Base-by-base conservation (phyloP, 2,113 vertebrate genomes). In the Chelonoidis abingdonii region DNA sequence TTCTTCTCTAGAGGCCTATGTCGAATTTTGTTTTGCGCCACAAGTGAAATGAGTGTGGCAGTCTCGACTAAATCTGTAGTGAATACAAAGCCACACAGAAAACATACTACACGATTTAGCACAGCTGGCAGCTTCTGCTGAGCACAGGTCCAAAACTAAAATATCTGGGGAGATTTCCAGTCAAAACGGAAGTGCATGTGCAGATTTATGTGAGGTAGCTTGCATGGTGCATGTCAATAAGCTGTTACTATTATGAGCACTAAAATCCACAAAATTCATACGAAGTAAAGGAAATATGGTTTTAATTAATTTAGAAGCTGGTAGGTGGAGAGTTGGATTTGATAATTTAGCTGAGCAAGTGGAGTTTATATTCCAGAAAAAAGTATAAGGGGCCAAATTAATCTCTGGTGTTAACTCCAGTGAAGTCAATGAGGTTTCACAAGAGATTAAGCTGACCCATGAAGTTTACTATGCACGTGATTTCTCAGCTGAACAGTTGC, bases 41-140 rank as follows among this genome's bases (percentile, higher is more conserved):
- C 80, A 93, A 2, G 2, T 97, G 88, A 97, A 94, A 94, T 83
- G 79, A 97, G 83, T 93, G 94, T 95, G 83, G 80, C 59, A 90
- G 59, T 91, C 87, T 88, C 89, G 54, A 88, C 29, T 17, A 95
- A 96, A 93, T n/a, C 44, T 59, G 49, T 25, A 78, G 83, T 92
- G 78, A 38, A 84, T 80, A 41, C 83, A 75, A 93, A 89, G 81
- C 84, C 29, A 80, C 9, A 72, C 10, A 83, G 76, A 94, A 91
- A 49, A 49, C 50, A 38, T 22, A 10, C 47, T 38, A 21, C 59
- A 65, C 24, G 35, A 56, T 10, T 87, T 80, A 89, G 57, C 90
- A n/a, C 89, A 94, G 80, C 50, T 88, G 57, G 56, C 50, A 80
- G 80, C 54, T 59, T 88, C 53, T 94, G 57, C 89, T 80, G 53